Conservation (phyloP, 2,113 vertebrate genomes). For the Phrynosoma blainvillii region DNA sequence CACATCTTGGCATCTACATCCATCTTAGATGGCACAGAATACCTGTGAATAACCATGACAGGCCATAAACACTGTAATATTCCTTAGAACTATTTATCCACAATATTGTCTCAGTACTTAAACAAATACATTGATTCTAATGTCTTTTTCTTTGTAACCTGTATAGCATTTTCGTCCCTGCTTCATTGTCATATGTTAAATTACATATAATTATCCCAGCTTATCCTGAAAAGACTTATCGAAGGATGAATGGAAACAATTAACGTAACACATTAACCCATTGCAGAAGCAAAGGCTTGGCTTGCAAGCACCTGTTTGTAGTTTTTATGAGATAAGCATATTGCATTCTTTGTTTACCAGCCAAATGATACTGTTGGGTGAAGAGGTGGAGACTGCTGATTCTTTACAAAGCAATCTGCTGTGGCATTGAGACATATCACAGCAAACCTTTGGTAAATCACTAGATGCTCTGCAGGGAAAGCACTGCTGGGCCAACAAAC, state of each 20-base stretch:
- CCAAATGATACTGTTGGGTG: background rate
- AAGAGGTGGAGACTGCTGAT: slow-evolving; percentile 6
- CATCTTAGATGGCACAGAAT: background rate
- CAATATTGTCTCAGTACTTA: slow-evolving; percentile 33
- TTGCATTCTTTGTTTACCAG: slow-evolving; percentile 49
- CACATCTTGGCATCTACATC: background rate
- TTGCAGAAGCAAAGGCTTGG: slow-evolving; percentile 37
- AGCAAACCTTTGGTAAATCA: background rate
- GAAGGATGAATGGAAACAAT: slow-evolving; percentile 69
- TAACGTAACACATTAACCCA: slow-evolving; percentile 66
- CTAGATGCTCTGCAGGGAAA: background rate
- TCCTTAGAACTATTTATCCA: background rate
- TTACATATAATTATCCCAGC: slow-evolving; percentile 62
- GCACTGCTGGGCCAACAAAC: background rate
- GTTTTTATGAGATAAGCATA: slow-evolving; percentile 41
- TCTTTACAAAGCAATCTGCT: slow-evolving; percentile 23
- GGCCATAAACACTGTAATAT: background rate
- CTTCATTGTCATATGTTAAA: slow-evolving; percentile 51
- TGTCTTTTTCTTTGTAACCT: slow-evolving; percentile 48
- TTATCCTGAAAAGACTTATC: slow-evolving; percentile 59
- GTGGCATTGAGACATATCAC: background rate
- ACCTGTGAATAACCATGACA: background rate
- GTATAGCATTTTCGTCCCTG: slow-evolving; percentile 47
- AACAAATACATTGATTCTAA: slow-evolving; percentile 40
- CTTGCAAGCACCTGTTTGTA: slow-evolving; percentile 48